A percentile compares a stretch with the other conserved stretches of the same genome.
These are phyloP conservation scores for Orthochromis indermauri DNA, from an alignment of 2,113 vertebrate genomes.

Conservation along the genomic window DNA sequence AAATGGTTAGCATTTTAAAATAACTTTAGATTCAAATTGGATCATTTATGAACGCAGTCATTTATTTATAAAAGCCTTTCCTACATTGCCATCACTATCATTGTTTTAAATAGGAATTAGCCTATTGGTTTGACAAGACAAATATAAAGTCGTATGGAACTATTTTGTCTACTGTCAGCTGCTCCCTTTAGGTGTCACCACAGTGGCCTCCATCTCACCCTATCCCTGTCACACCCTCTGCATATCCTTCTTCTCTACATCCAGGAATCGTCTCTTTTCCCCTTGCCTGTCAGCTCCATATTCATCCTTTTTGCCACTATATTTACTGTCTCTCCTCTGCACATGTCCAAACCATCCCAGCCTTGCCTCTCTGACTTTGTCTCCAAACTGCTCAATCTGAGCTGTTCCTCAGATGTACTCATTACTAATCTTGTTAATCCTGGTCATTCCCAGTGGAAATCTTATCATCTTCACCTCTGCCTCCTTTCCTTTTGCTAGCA, in stretches of 20 bases:
- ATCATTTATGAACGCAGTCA: not conserved
- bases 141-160: not conserved
- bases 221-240: not conserved
- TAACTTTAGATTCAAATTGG: not conserved
- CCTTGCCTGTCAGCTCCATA: not conserved
- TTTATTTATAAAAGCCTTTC: not conserved
- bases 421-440: not conserved
- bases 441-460: not conserved
- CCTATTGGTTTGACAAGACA: not conserved
- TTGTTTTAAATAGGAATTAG: not conserved
- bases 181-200: not conserved
- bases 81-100: not conserved
- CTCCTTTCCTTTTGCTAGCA: not conserved
- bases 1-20: not conserved
- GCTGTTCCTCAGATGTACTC: not conserved
- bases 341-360: not conserved
- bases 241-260: not conserved
- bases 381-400: not conserved
- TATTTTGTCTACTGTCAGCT: not conserved
- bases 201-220: not conserved
- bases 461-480: not conserved
- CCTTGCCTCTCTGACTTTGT: not conserved
- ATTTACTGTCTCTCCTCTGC: not conserved
- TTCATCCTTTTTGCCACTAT: not conserved
- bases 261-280: not conserved